phyloP scores from a whole-genome alignment of 1,140 invertebrate species.

The Aphis gossypii region DNA sequence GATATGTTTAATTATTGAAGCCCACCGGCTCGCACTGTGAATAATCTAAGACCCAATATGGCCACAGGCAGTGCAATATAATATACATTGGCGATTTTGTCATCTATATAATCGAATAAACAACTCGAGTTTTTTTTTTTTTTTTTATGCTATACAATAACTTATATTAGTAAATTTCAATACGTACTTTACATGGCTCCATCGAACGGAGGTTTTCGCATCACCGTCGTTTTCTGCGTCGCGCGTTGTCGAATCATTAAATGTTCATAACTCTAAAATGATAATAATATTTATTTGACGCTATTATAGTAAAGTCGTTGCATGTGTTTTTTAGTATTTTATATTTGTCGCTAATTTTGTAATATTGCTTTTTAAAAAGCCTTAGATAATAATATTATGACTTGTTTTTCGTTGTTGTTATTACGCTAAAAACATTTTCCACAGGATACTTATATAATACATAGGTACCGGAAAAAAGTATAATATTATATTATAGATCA shows the following conservation, averaged over 20 bases:
- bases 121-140: neutral
- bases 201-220: neutral
- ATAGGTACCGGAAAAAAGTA: neutral
- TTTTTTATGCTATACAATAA: neutral
- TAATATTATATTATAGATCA: neutral
- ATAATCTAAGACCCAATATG: constrained; percentile 24
- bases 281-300: neutral
- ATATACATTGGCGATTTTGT: neutral
- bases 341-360: neutral
- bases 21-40: constrained; percentile 17
- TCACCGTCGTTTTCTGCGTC: neutral
- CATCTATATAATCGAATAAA: neutral
- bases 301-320: neutral
- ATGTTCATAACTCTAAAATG: neutral
- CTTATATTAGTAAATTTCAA: too few relatives aligned
- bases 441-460: neutral
- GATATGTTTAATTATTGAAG: constrained; percentile 9
- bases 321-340: neutral
- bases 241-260: neutral
- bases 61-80: constrained; percentile 27
- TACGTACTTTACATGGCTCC: too few relatives aligned
- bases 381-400: neutral
- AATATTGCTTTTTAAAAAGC: neutral
- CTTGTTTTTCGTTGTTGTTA: neutral
- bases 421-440: neutral